Evolutionary conservation across 2,888 invertebrate genomes (phyloP).

Genomic region (Eubasilissa splendida): DNA sequence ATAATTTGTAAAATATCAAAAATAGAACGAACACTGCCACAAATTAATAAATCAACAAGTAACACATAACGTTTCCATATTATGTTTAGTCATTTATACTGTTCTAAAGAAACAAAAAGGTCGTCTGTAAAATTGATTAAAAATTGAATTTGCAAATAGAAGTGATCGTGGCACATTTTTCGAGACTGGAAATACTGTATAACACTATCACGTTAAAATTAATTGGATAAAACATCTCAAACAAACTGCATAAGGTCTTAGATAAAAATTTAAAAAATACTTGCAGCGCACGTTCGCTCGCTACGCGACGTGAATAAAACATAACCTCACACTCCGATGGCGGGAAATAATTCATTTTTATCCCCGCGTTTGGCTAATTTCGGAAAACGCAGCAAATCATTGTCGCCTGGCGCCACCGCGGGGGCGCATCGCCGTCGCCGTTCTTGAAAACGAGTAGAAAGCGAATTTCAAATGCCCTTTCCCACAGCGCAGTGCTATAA

Average conservation of each 20-base stretch:
- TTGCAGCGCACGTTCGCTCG: neutral
- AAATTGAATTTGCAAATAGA: too few species aligned
- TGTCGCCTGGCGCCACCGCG: neutral
- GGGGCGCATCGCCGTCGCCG: neutral
- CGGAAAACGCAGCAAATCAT: conserved; percentile 24
- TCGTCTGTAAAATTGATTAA: too few species aligned
- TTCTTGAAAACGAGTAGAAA: neutral
- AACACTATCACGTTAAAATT: too few species aligned
- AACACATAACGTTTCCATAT: too few species aligned
- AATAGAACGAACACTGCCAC: neutral
- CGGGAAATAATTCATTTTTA: conserved; percentile 44
- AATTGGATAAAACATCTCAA: too few species aligned
- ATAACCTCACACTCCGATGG: conserved; percentile 30
- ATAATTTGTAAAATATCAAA: neutral
- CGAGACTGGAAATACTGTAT: too few species aligned
- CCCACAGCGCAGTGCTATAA: neutral
- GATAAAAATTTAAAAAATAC: too few species aligned
- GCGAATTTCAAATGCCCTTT: neutral
- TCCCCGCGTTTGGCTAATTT: conserved; percentile 42
- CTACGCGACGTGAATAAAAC: conserved; percentile 35
- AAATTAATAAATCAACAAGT: neutral
- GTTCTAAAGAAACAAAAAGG: too few species aligned
- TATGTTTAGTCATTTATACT: too few species aligned
- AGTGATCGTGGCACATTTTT: too few species aligned
- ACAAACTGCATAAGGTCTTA: too few species aligned